phyloP scores from a whole-genome alignment of 2,113 vertebrate genomes.

The Suricata suricatta region DNA sequence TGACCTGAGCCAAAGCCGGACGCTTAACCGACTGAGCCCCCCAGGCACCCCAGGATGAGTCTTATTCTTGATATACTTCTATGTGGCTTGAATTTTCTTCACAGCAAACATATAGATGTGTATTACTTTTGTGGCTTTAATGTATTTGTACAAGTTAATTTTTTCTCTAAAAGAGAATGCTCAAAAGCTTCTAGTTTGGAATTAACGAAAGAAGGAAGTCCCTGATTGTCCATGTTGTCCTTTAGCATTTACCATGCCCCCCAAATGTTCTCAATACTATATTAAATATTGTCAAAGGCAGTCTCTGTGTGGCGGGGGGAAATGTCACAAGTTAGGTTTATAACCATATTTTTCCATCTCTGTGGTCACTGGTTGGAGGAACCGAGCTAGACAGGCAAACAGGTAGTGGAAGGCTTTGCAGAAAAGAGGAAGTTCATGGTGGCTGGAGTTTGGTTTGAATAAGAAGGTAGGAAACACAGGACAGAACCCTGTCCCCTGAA shows the following conservation, averaged over 20 bases:
- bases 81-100: neutral
- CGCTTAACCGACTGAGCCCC: too few relatives aligned
- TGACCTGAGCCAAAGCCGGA: too few relatives aligned
- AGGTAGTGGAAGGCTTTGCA: neutral
- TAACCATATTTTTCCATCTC: neutral
- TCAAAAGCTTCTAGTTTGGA: neutral
- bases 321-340: neutral
- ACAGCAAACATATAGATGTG: neutral
- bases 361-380: neutral
- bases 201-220: neutral
- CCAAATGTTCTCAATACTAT: neutral
- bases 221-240: neutral
- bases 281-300: neutral
- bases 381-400: neutral
- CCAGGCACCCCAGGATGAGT: neutral
- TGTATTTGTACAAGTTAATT: neutral
- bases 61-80: neutral
- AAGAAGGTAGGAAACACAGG: neutral
- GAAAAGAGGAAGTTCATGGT: neutral
- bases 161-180: constrained; percentile 3
- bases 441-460: neutral
- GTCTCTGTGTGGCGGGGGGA: neutral
- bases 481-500: neutral
- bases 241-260: neutral
- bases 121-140: neutral